Percentiles rank a stretch among this genome's conserved stretches.
phyloP scores from a whole-genome alignment of 1,140 invertebrate genomes.

The Brachionus angularis region DNA sequence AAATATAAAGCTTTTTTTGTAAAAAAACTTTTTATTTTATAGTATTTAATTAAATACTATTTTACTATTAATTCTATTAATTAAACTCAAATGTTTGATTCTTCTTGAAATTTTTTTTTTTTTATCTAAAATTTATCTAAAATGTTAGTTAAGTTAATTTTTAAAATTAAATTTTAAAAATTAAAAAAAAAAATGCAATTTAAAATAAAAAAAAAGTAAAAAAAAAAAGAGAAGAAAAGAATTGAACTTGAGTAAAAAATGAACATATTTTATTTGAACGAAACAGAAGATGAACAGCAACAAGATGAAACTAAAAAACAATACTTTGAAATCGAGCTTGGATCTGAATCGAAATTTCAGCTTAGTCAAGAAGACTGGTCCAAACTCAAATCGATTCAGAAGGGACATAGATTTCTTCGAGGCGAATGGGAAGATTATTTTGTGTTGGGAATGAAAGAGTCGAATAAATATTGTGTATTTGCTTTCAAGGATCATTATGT shows the following conservation, averaged over 20 bases:
- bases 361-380: conserved; percentile 3
- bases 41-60: no score
- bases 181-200: no score
- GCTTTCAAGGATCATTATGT: conserved; percentile 41
- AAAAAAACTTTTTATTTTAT: no score
- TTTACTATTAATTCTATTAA: no score
- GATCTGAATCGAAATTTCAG: conserved; percentile 7
- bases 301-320: background rate
- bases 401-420: conserved; percentile 13
- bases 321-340: conserved; percentile 5
- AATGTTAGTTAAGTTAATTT: no score
- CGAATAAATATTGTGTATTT: conserved; percentile 42
- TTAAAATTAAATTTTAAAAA: no score
- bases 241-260: no score
- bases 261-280: background rate
- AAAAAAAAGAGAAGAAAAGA: no score
- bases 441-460: conserved; percentile 19
- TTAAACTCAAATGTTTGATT: conserved; percentile 18
- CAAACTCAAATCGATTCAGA: conserved; percentile 30
- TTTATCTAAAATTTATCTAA: background rate
- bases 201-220: no score
- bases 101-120: background rate
- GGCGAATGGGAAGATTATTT: conserved; percentile 43
- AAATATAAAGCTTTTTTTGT: no score
- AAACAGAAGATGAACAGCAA: background rate